A percentile compares a stretch with the other conserved stretches of the same genome.
Conservation (phyloP, 1,140 invertebrate species). For the Bombus sylvicola region DNA sequence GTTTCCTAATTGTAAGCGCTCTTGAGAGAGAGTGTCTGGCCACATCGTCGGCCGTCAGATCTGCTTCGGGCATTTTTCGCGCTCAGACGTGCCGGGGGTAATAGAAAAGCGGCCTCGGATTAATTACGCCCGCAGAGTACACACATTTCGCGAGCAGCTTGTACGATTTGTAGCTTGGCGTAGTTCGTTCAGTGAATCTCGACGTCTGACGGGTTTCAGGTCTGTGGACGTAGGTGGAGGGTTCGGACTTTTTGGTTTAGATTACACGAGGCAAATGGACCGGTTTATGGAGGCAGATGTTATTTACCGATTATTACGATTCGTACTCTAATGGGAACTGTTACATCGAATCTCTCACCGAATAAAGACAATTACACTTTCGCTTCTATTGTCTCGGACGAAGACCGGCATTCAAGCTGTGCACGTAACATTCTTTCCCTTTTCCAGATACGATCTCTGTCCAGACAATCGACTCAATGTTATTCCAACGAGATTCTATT, state of each 20-base stretch:
- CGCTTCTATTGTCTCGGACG: conserved; percentile 9
- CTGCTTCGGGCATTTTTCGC: conserved; percentile 36
- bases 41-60: conserved; percentile 17
- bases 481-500: not conserved
- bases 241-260: not conserved
- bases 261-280: not conserved
- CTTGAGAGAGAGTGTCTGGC: conserved; percentile 9
- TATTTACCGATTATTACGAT: not conserved
- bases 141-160: not conserved
- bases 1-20: conserved; percentile 55
- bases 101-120: conserved; percentile 51
- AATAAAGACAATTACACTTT: not conserved
- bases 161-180: not conserved
- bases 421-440: not conserved
- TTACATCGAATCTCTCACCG: not conserved
- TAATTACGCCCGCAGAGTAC: conserved; percentile 30
- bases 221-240: not conserved
- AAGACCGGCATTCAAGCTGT: not conserved
- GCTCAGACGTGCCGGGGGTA: conserved; percentile 36
- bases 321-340: no score
- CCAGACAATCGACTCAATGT: no score
- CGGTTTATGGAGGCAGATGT: not conserved
- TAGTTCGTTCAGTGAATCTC: not conserved
- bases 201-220: not conserved
- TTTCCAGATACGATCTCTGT: not conserved